Base-by-base conservation (phyloP, 2,888 invertebrate species). In the Rhagophthalmus giganteus region DNA sequence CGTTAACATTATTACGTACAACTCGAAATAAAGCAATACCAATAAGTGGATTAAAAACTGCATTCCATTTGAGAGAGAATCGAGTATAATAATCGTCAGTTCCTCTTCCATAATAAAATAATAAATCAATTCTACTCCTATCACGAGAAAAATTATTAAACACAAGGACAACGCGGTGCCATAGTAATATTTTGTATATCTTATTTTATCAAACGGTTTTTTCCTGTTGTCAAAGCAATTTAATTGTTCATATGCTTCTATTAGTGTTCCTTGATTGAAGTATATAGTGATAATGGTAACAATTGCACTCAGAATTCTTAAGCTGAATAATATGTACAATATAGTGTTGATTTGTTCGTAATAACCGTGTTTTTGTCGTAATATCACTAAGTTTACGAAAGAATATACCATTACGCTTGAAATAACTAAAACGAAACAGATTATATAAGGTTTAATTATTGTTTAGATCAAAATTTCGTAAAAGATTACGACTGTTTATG, bases 41-140 rank as follows among this genome's bases (percentile, higher is more conserved):
- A 40, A 13, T 30, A 51, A 15, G 12, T 51, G 51, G 6, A 51
- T 40, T 9, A 45, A 25, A 10, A 51, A 28, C n/a, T 51, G 51
- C 10, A 51, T 25, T n/a, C 51, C 51, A 8, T 39, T 45, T 3
- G 51, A 51, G 10, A 45, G 26, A 0, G 20, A 3, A 30, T 51
- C 51, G 27, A 26, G 30, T 1, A 51, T 2, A 9, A 45, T 15
- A 6, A 40, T 30, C 4, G 9, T 6, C 0, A 34, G 1, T 1
- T 13, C 16, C 28, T 51, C 51, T 2, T 33, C 13, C 40, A 39
- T 45, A 12, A 27, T 12, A 11, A 15, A 33, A 20, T 38, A 38
- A 25, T 39, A 20, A 5, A 45, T 26, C n/a, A 27, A 5, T 26
- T 51, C 51, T 7, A 31, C 8, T 10, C 30, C 40, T 9, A 40